Percentiles rank a stretch among this genome's conserved stretches.
Conservation (phyloP, 2,113 vertebrate species). For the Peucedramus taeniatus region DNA sequence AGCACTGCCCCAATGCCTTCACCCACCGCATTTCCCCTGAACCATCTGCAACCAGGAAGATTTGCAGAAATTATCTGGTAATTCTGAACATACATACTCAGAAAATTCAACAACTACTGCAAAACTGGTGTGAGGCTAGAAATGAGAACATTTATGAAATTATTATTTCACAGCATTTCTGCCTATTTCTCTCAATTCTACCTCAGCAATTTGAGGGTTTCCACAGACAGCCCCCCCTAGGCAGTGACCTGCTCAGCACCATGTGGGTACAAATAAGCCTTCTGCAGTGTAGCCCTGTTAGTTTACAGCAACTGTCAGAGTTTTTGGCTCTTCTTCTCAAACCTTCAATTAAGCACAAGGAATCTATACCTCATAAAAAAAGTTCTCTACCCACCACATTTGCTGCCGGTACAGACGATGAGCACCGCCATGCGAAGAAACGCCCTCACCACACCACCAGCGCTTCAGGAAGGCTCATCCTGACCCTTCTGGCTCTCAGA, state of each 20-base stretch:
- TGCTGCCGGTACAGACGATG: rapidly evolving
- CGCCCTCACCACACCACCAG: not conserved
- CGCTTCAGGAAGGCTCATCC: rapidly evolving
- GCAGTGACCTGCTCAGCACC: not conserved
- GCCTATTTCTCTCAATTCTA: not conserved
- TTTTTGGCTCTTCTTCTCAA: not conserved
- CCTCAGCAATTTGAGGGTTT: not conserved
- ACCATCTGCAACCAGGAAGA: not conserved
- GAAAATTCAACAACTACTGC: not conserved
- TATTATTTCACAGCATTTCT: not conserved
- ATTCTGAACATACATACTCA: not conserved
- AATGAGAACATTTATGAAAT: not conserved
- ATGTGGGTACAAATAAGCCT: not conserved
- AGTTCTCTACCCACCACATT: rapidly evolving
- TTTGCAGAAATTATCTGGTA: not conserved
- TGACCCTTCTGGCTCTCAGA: rapidly evolving
- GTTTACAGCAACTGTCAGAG: not conserved
- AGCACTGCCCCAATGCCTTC: not conserved
- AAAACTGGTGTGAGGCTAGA: not conserved
- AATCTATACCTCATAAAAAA: not conserved
- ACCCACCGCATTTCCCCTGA: rapidly evolving
- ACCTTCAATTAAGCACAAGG: not conserved
- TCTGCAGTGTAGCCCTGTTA: not conserved
- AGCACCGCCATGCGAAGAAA: rapidly evolving
- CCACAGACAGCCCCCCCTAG: not conserved